Conservation (phyloP, 2,797 vertebrate genomes). For the Pangasius krempfi region DNA sequence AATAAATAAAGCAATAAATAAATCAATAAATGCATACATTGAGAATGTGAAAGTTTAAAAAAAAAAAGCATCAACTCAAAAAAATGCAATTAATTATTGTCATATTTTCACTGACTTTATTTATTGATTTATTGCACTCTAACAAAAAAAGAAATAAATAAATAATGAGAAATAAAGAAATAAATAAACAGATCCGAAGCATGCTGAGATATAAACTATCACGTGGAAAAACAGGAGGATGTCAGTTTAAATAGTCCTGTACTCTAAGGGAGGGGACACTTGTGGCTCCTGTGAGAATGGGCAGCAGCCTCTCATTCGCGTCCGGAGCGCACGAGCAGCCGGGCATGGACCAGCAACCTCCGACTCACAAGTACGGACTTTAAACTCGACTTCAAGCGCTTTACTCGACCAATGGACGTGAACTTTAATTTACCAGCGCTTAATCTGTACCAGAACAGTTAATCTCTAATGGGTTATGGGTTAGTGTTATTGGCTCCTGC, state of each 20-base stretch:
- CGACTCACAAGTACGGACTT: slow-evolving; percentile 70
- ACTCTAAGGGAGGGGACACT: slow-evolving; percentile 73
- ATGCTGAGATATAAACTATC: slow-evolving; percentile 78
- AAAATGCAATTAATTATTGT: no score
- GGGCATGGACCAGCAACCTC: slow-evolving; percentile 72
- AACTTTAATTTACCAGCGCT: neutral
- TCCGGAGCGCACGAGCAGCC: slow-evolving; percentile 69
- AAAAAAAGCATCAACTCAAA: neutral
- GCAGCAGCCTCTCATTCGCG: slow-evolving; percentile 74
- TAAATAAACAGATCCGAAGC: neutral
- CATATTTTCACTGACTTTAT: neutral
- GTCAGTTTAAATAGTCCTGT: slow-evolving; percentile 80
- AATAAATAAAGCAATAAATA: neutral
- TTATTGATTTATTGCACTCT: neutral
- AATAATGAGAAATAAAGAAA: neutral
- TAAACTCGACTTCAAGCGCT: neutral
- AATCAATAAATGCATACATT: neutral
- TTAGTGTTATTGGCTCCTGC: neutral
- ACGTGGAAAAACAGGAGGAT: slow-evolving; percentile 76
- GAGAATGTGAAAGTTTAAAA: neutral
- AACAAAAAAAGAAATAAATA: slow-evolving; percentile 35
- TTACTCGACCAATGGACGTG: neutral
- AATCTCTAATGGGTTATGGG: neutral
- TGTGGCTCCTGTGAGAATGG: slow-evolving; percentile 72
- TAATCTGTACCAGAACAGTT: neutral